Evolutionary conservation across 2,797 vertebrate genomes (phyloP).

Genomic region (Manis pentadactyla): DNA sequence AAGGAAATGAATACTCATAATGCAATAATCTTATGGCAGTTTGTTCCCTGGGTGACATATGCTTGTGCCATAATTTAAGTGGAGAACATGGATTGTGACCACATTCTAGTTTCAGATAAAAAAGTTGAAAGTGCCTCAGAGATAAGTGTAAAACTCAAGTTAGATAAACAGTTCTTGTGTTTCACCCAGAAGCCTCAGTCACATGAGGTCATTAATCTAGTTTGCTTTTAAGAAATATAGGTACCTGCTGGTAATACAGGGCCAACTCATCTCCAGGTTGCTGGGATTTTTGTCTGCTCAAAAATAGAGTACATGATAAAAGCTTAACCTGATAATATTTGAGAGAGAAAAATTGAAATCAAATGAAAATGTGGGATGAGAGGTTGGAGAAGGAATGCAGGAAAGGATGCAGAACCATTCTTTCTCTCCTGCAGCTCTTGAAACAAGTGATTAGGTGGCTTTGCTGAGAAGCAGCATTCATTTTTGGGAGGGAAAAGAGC

Average conservation of each 20-base stretch:
- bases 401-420: too few species aligned
- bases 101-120: background rate
- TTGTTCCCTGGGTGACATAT: background rate
- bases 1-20: slow-evolving; percentile 1
- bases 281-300: background rate
- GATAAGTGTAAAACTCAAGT: background rate
- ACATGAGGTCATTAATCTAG: background rate
- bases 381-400: background rate
- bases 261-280: background rate
- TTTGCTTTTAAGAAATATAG: slow-evolving; percentile 44
- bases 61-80: background rate
- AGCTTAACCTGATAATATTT: background rate
- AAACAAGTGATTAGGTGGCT: background rate
- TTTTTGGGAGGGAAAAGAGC: background rate
- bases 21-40: background rate
- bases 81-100: background rate
- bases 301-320: background rate
- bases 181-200: background rate
- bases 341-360: background rate
- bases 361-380: background rate
- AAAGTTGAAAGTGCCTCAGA: background rate
- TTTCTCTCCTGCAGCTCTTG: background rate
- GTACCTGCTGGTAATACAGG: background rate
- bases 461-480: background rate
- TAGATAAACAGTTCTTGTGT: background rate